phyloP scores from a whole-genome alignment of 30 jellyfish, hydroid and myxozoan species.

The Hydractinia symbiolongicarpus region DNA sequence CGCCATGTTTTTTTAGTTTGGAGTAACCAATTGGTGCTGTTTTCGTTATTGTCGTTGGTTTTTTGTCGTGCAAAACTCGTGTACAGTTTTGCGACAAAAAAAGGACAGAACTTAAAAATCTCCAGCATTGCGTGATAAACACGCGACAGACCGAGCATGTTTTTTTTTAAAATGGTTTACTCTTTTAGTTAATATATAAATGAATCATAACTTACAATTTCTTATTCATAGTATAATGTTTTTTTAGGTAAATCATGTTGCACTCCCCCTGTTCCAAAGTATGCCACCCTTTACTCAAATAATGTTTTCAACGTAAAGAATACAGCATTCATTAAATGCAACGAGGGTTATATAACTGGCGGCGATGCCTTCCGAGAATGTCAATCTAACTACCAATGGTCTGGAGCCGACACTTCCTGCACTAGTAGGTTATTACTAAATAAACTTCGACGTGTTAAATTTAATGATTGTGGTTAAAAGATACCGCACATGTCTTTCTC shows the following conservation, averaged over 20 bases:
- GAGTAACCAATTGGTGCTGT: no score
- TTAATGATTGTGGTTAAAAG: not conserved
- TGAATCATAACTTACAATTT: no score
- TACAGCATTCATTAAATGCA: conserved; percentile 62
- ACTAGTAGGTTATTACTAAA: conserved; percentile 44
- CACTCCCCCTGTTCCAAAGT: conserved; percentile 66
- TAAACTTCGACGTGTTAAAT: not conserved
- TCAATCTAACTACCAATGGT: conserved; percentile 53
- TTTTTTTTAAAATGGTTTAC: no score
- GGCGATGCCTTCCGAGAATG: conserved; percentile 69
- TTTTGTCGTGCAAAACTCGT: no score
- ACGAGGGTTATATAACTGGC: conserved; percentile 56
- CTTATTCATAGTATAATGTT: not conserved
- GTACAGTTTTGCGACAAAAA: no score
- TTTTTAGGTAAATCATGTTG: conserved; percentile 79
- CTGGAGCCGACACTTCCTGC: conserved; percentile 77
- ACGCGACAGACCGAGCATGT: no score
- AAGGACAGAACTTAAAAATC: no score
- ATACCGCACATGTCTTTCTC: no score
- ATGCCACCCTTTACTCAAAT: conserved; percentile 49
- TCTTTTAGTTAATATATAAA: no score
- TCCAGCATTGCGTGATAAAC: no score
- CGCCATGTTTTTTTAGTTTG: no score
- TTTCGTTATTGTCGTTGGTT: no score
- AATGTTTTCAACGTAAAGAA: conserved; percentile 49